phyloP scores from a whole-genome alignment of 1,140 invertebrate species.

The Nephotettix cincticeps region DNA sequence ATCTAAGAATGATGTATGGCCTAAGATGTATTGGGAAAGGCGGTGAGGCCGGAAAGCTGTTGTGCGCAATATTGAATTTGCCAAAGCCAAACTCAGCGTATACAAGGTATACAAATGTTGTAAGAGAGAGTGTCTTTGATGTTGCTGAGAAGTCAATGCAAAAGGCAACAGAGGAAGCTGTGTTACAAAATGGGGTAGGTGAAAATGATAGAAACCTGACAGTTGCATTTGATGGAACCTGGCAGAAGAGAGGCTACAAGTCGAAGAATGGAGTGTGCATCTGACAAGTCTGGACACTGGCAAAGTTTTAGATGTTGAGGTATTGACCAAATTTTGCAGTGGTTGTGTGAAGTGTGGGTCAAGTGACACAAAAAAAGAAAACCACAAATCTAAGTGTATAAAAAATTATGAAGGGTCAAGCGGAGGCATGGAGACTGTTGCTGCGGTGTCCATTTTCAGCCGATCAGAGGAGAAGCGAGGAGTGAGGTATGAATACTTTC shows the following conservation, averaged over 20 bases:
- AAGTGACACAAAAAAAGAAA: background rate
- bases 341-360: background rate
- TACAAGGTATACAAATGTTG: background rate
- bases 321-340: background rate
- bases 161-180: background rate
- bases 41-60: background rate
- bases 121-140: background rate
- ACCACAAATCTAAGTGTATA: background rate
- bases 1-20: background rate
- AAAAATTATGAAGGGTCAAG: background rate
- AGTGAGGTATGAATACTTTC: background rate
- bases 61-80: background rate
- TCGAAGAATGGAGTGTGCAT: constrained; percentile 23
- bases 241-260: constrained; percentile 29
- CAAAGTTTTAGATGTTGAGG: constrained; percentile 20
- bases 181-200: background rate
- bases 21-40: background rate
- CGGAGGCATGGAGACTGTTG: too few species aligned
- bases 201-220: background rate
- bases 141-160: constrained; percentile 3
- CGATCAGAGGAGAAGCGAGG: background rate
- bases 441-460: background rate
- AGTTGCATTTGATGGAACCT: constrained; percentile 28
- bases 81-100: background rate
- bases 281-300: constrained; percentile 30